Conservation (phyloP, 2,113 vertebrate species). For the Cyanistes caeruleus region DNA sequence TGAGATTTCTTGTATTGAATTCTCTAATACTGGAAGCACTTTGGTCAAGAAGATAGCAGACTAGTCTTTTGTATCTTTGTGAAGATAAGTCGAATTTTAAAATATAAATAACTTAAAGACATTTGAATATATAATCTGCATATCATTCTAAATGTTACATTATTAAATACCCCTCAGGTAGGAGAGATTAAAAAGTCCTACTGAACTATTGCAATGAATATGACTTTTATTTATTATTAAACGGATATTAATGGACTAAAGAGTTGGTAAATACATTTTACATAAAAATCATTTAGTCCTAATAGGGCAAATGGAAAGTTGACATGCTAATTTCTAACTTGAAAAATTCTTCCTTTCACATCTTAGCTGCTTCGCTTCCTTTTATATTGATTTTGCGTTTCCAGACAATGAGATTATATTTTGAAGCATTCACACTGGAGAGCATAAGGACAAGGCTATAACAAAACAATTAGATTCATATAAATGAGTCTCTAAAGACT, state of each 20-base stretch:
- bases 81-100: background rate
- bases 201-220: background rate
- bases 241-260: conserved; percentile 13
- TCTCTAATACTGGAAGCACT: background rate
- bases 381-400: conserved; percentile 58
- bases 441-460: conserved; percentile 23
- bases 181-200: background rate
- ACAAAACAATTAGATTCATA: conserved; percentile 49
- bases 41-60: background rate
- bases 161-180: background rate
- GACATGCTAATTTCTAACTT: conserved; percentile 32
- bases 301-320: conserved; percentile 3
- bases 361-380: conserved; percentile 10
- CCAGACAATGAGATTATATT: conserved; percentile 41
- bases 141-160: background rate
- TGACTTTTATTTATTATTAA: conserved; percentile 30
- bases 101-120: background rate
- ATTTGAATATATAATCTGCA: background rate
- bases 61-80: background rate
- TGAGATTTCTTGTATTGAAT: background rate
- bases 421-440: conserved; percentile 14
- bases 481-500: conserved; percentile 7
- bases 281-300: conserved; percentile 15
- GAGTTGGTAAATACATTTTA: conserved; percentile 23
- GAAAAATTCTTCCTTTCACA: conserved; percentile 40